Evolutionary conservation across 23 tunicate genomes (phyloP).

Genomic region (Botrylloides violaceus): DNA sequence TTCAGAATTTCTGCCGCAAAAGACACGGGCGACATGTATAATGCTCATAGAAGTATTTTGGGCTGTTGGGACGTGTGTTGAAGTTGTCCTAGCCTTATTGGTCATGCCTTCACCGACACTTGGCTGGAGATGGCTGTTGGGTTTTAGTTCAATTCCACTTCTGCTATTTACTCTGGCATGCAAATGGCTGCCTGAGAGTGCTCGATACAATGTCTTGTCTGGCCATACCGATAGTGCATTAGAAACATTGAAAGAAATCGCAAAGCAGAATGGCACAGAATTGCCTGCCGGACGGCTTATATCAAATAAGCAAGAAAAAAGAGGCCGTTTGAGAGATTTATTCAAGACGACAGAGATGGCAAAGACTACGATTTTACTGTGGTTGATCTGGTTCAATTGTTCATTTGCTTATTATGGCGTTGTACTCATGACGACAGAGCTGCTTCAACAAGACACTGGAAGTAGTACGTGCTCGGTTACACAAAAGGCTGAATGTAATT

Average conservation of each 20-base stretch:
- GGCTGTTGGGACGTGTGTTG: slow-evolving; percentile 96
- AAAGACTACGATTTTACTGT: slow-evolving; percentile 77
- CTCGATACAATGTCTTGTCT: slow-evolving; percentile 86
- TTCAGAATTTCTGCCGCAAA: slow-evolving; percentile 89
- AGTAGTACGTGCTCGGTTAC: slow-evolving; percentile 10
- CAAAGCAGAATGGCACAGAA: slow-evolving; percentile 48
- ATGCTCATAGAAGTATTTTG: slow-evolving; percentile 95
- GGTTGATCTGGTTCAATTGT: slow-evolving; percentile 98
- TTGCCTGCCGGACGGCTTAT: slow-evolving; percentile 74
- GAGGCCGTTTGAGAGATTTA: slow-evolving; percentile 63
- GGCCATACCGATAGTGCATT: slow-evolving; percentile 89
- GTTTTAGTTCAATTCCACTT: slow-evolving; percentile 73
- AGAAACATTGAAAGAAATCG: slow-evolving; percentile 69
- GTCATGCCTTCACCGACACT: slow-evolving; percentile 69
- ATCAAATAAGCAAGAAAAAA: slow-evolving; percentile 43
- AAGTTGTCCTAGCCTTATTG: slow-evolving; percentile 65
- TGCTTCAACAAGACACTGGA: slow-evolving; percentile 76
- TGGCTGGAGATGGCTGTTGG: slow-evolving; percentile 93
- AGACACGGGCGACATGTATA: slow-evolving; percentile 84
- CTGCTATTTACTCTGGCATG: slow-evolving; percentile 80
- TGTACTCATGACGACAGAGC: slow-evolving; percentile 95
- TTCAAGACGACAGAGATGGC: slow-evolving; percentile 50
- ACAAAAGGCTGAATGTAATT: slow-evolving; percentile 51
- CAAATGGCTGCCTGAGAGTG: slow-evolving; percentile 96
- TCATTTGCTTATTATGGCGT: slow-evolving; percentile 94